Percentiles rank a stretch among this genome's conserved stretches.
Conservation (phyloP, 2,888 invertebrate species). For the Caenorhabditis angaria region DNA sequence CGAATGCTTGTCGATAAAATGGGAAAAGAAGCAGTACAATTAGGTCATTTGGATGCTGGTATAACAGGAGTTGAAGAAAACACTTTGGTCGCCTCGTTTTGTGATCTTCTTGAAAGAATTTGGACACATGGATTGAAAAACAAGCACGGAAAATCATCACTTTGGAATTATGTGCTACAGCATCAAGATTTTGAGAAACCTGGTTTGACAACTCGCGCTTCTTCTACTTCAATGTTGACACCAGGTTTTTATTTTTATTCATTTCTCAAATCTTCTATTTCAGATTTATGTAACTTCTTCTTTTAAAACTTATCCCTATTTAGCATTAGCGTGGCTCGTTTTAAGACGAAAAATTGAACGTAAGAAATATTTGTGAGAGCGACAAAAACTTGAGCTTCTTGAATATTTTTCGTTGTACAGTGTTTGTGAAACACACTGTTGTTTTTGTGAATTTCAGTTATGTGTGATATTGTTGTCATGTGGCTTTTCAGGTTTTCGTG, state of each 20-base stretch:
- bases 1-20: conserved; percentile 98
- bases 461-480: neutral
- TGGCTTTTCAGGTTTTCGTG: conserved; percentile 21
- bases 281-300: conserved; percentile 14
- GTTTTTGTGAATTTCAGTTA: neutral
- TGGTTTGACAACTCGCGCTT: conserved; percentile 48
- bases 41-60: conserved; percentile 84
- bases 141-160: conserved; percentile 93
- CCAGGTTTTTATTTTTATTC: conserved; percentile 74
- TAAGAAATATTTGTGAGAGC: conserved; percentile 74
- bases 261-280: conserved; percentile 6
- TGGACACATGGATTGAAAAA: conserved; percentile 97
- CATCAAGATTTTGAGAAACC: conserved; percentile 81
- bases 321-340: conserved; percentile 92
- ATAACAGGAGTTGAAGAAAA: conserved; percentile 89
- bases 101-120: conserved; percentile 93
- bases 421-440: conserved; percentile 15
- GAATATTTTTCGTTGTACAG: neutral
- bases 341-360: conserved; percentile 89
- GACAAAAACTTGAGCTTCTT: neutral
- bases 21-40: conserved; percentile 90
- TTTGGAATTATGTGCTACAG: conserved; percentile 92
- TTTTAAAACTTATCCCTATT: conserved; percentile 62
- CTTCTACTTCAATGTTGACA: conserved; percentile 71
- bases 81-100: conserved; percentile 92